Conservation (phyloP, 2,888 invertebrate genomes). For the Caenorhabditis uteleia region DNA sequence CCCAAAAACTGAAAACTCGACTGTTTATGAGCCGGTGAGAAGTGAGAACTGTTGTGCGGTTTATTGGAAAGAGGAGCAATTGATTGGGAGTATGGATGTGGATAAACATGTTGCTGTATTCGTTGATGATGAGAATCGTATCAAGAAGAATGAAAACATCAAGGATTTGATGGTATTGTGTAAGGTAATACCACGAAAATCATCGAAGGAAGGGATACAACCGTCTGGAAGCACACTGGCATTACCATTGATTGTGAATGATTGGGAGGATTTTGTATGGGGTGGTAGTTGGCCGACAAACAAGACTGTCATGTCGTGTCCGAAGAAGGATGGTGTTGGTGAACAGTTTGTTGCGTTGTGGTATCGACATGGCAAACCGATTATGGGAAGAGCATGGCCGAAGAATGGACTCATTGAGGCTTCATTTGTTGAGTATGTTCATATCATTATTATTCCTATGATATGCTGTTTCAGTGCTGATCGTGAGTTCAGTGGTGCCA, state of each 20-base stretch:
- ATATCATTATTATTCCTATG: not conserved
- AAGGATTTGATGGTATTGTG: conserved; percentile 19
- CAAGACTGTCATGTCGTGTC: conserved; percentile 25
- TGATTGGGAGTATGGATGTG: conserved; percentile 28
- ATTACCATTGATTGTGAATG: conserved; percentile 36
- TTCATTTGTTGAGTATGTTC: conserved; percentile 45
- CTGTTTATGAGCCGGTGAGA: conserved; percentile 25
- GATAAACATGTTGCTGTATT: conserved; percentile 22
- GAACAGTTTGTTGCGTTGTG: conserved; percentile 53
- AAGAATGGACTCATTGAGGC: conserved; percentile 39
- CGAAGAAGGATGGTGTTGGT: conserved; percentile 11
- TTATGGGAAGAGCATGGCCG: conserved; percentile 54
- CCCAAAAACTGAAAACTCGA: conserved; percentile 23
- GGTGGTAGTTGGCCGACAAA: conserved; percentile 34
- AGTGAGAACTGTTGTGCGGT: conserved; percentile 32
- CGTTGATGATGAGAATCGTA: conserved; percentile 23
- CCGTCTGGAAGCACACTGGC: not conserved
- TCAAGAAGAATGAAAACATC: conserved; percentile 1
- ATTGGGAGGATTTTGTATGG: conserved; percentile 45
- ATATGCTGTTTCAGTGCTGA: conserved; percentile 10
- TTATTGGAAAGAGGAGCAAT: conserved; percentile 33
- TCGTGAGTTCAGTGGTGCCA: conserved; percentile 44
- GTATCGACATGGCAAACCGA: conserved; percentile 49
- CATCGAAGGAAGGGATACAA: conserved; percentile 1
- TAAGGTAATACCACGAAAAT: too few species aligned